These are phyloP conservation scores for Liodrosophila aerea DNA, from an alignment of 2,888 invertebrate genomes.

Conservation along the genomic window DNA sequence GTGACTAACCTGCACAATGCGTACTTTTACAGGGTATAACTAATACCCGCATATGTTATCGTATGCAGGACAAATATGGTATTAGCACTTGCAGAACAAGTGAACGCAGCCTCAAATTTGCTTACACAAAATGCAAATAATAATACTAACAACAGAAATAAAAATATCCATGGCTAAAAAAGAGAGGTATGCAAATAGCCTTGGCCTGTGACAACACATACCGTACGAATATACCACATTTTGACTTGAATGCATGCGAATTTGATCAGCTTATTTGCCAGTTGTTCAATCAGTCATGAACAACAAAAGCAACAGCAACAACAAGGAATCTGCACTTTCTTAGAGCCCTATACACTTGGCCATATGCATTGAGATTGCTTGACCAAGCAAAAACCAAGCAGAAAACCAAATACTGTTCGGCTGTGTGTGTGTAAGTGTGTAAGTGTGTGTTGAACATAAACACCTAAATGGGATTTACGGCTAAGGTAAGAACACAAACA, in stretches of 20 bases:
- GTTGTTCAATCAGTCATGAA: slow-evolving; percentile 6
- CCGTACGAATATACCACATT: slow-evolving; percentile 22
- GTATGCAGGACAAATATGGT: too few species aligned
- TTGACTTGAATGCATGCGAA: slow-evolving; percentile 19
- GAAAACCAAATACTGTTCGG: slow-evolving; percentile 8
- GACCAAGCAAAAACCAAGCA: slow-evolving; percentile 29
- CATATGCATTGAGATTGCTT: slow-evolving; percentile 19
- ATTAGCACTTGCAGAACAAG: too few species aligned
- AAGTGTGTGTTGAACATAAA: slow-evolving; percentile 4
- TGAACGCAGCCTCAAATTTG: too few species aligned
- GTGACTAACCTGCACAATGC: too few species aligned
- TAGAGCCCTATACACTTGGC: slow-evolving; percentile 30
- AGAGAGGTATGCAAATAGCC: too few species aligned
- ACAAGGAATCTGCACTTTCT: slow-evolving; percentile 14
- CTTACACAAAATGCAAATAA: background rate
- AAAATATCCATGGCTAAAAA: background rate
- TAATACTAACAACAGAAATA: background rate
- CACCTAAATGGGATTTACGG: slow-evolving; percentile 21
- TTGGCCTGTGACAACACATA: slow-evolving; percentile 5
- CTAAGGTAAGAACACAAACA: slow-evolving; percentile 12
- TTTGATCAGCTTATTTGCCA: slow-evolving; percentile 26
- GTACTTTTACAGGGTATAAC: too few species aligned
- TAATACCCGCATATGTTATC: too few species aligned
- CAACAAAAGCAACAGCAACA: slow-evolving; percentile 8
- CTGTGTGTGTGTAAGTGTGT: background rate